A percentile compares a stretch with the other conserved stretches of the same genome.
Evolutionary conservation across 2,888 invertebrate genomes (phyloP).

Genomic region (Drosophila silvestris): DNA sequence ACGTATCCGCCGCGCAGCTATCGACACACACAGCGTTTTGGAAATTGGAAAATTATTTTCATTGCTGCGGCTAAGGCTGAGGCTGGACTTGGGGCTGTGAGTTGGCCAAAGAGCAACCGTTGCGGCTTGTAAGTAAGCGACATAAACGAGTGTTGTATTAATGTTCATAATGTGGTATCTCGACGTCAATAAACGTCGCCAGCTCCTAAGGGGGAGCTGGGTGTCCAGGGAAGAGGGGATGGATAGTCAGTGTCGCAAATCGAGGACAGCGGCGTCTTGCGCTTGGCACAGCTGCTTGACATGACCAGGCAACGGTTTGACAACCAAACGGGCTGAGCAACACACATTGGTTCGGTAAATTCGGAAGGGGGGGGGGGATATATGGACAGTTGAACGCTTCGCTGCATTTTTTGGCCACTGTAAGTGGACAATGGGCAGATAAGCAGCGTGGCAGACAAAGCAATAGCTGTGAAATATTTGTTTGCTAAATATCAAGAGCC

Average conservation of each 20-base stretch:
- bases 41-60: slow-evolving; percentile 82
- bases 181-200: slow-evolving; percentile 85
- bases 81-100: slow-evolving; percentile 48
- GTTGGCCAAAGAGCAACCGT: slow-evolving; percentile 37
- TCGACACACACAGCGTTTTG: slow-evolving; percentile 76
- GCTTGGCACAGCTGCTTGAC: slow-evolving; percentile 69
- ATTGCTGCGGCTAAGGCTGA: slow-evolving; percentile 37
- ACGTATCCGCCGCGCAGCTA: slow-evolving; percentile 7
- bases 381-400: slow-evolving; percentile 14
- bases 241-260: slow-evolving; percentile 45
- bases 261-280: slow-evolving; percentile 62
- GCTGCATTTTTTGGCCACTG: slow-evolving; percentile 42
- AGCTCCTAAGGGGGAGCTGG: slow-evolving; percentile 20
- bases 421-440: slow-evolving; percentile 36
- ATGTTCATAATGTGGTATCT: slow-evolving; percentile 85
- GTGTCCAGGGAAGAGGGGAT: not conserved
- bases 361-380: not conserved
- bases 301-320: slow-evolving; percentile 55
- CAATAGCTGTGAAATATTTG: slow-evolving; percentile 19
- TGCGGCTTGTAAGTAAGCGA: slow-evolving; percentile 83
- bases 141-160: slow-evolving; percentile 85
- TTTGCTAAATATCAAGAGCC: slow-evolving; percentile 6
- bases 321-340: slow-evolving; percentile 26
- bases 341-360: slow-evolving; percentile 11
- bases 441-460: slow-evolving; percentile 17